Conservation (phyloP, 2,888 invertebrate species). For the Coenonympha glycerion region DNA sequence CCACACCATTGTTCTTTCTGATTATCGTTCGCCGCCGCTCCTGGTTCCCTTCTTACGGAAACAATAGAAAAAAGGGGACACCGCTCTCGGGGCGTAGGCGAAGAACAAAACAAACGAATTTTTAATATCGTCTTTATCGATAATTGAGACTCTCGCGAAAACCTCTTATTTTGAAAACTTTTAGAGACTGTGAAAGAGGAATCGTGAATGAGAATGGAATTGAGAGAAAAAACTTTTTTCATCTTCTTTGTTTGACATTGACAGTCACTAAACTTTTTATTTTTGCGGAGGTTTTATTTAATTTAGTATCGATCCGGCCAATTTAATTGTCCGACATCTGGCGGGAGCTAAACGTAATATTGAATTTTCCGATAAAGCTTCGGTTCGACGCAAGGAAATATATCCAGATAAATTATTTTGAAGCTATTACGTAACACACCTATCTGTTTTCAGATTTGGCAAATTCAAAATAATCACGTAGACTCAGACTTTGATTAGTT, state of each 20-base stretch:
- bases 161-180: conserved; percentile 75
- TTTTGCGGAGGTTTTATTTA: conserved; percentile 71
- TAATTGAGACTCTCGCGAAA: conserved; percentile 74
- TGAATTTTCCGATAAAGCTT: conserved; percentile 36
- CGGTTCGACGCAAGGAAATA: conserved; percentile 16
- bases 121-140: conserved; percentile 76
- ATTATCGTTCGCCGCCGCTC: conserved; percentile 66
- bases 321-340: conserved; percentile 63
- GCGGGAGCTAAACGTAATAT: conserved; percentile 55
- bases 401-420: conserved; percentile 17
- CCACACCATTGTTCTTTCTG: too few species aligned
- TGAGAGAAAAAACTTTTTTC: conserved; percentile 73
- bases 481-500: too few species aligned
- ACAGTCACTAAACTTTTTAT: conserved; percentile 72
- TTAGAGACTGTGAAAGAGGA: conserved; percentile 72
- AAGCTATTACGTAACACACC: conserved; percentile 18
- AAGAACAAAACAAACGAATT: conserved; percentile 77
- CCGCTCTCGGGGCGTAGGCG: conserved; percentile 62
- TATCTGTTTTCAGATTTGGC: too few species aligned
- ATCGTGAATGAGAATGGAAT: conserved; percentile 71
- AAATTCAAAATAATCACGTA: conserved; percentile 13
- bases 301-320: conserved; percentile 64
- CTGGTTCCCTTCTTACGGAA: conserved; percentile 66
- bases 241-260: conserved; percentile 76
- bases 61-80: conserved; percentile 71